Conservation (phyloP, 2,113 vertebrate species). For the Erinaceus europaeus region DNA sequence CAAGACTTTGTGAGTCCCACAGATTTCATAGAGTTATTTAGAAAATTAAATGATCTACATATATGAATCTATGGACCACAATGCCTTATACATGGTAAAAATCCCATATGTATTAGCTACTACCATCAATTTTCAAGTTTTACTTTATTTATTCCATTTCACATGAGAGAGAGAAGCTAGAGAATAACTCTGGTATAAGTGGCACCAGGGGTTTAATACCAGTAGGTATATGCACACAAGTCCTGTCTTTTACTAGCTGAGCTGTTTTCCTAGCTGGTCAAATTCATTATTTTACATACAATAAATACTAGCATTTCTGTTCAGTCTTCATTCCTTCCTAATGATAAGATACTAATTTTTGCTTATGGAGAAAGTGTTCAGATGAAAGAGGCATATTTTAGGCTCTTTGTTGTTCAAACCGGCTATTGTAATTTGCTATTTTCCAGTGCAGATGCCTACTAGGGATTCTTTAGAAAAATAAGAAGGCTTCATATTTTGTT, state of each 20-base stretch:
- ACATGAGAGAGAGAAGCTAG: too few species aligned
- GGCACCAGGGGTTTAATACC: too few species aligned
- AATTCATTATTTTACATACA: not conserved
- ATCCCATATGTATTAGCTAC: not conserved
- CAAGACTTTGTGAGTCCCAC: not conserved
- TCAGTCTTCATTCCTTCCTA: not conserved
- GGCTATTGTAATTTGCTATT: not conserved
- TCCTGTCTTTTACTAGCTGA: too few species aligned
- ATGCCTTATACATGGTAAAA: not conserved
- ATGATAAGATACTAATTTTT: not conserved
- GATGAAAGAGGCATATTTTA: not conserved
- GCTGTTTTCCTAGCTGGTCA: too few species aligned
- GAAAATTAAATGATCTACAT: not conserved
- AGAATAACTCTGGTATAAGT: too few species aligned
- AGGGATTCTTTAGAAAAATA: not conserved
- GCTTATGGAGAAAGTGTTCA: not conserved
- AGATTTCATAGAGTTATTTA: not conserved
- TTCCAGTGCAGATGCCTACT: not conserved
- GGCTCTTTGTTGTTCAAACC: not conserved
- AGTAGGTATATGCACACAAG: too few species aligned
- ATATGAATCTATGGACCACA: not conserved
- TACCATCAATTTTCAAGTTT: too few species aligned
- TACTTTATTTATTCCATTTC: too few species aligned
- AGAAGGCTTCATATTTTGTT: not conserved
- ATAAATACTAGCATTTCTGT: not conserved